phyloP scores from a whole-genome alignment of 2,888 invertebrate genomes.

The Caenorhabditis sp. region DNA sequence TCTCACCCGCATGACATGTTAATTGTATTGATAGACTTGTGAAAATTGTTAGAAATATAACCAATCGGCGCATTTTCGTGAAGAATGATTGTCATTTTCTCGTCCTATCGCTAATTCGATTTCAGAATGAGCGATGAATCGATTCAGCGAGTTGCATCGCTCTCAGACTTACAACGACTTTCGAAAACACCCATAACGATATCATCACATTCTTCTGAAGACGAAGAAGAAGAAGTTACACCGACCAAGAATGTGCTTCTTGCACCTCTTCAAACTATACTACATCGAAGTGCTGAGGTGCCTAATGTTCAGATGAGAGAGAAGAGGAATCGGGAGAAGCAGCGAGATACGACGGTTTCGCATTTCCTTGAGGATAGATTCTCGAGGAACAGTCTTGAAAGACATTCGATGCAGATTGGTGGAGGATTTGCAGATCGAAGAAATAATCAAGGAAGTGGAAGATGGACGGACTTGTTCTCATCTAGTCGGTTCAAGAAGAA shows the following conservation, averaged over 20 bases:
- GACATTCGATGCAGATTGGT: conserved; percentile 48
- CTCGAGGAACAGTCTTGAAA: conserved; percentile 38
- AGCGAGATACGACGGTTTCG: conserved; percentile 20
- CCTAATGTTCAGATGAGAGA: conserved; percentile 24
- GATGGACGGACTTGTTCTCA: conserved; percentile 49
- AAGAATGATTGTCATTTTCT: background rate
- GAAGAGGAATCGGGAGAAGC: conserved; percentile 3
- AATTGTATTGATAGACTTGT: background rate
- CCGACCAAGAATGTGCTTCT: conserved; percentile 20
- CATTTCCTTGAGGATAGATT: conserved; percentile 28
- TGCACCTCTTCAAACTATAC: conserved; percentile 16
- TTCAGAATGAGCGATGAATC: conserved; percentile 5
- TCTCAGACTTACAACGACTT: conserved; percentile 18
- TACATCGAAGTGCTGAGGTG: conserved; percentile 1
- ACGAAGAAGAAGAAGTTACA: conserved; percentile 18
- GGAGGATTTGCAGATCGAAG: conserved; percentile 38
- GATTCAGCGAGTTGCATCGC: conserved; percentile 16
- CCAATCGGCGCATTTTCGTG: background rate
- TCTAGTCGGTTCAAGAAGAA: conserved; percentile 45
- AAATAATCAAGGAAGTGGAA: conserved; percentile 29
- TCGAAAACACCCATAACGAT: background rate
- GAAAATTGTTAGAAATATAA: background rate
- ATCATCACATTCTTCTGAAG: background rate
- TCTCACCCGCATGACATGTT: too few relatives aligned
- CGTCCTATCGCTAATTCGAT: background rate